Conservation (phyloP, 2,113 vertebrate genomes). For the Ranitomeya variabilis region DNA sequence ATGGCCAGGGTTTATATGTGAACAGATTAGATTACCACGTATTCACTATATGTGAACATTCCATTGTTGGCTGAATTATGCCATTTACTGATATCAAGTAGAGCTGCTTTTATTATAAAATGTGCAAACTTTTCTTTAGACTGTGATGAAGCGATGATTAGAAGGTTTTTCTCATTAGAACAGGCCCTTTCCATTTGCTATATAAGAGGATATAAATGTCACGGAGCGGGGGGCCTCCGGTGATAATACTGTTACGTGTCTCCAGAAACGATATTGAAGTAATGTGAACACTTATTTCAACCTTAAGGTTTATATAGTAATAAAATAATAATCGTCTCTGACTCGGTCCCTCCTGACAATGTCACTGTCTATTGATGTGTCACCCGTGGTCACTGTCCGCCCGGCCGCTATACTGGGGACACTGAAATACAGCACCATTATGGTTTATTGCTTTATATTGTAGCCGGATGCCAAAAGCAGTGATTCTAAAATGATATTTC, state of each 20-base stretch:
- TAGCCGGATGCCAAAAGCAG: conserved; percentile 3
- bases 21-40: too few species aligned
- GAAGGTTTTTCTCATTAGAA: too few species aligned
- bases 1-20: too few species aligned
- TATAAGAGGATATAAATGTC: background rate
- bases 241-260: too few species aligned
- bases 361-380: conserved; percentile 19
- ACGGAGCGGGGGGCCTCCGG: too few species aligned
- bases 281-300: background rate
- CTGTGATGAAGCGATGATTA: too few species aligned
- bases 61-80: too few species aligned
- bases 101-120: too few species aligned
- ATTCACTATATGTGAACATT: too few species aligned
- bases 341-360: background rate
- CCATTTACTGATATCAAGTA: too few species aligned
- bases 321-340: conserved; percentile 25
- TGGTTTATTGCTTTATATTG: conserved; percentile 32
- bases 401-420: background rate
- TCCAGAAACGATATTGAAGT: background rate
- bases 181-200: background rate
- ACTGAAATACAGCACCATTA: conserved; percentile 28
- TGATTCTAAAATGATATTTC: conserved; percentile 18
- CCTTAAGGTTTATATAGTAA: background rate
- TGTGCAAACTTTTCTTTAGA: too few species aligned
- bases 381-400: background rate